Base-by-base conservation (phyloP, 2,888 invertebrate genomes). In the Pollenia griseotomentosa region DNA sequence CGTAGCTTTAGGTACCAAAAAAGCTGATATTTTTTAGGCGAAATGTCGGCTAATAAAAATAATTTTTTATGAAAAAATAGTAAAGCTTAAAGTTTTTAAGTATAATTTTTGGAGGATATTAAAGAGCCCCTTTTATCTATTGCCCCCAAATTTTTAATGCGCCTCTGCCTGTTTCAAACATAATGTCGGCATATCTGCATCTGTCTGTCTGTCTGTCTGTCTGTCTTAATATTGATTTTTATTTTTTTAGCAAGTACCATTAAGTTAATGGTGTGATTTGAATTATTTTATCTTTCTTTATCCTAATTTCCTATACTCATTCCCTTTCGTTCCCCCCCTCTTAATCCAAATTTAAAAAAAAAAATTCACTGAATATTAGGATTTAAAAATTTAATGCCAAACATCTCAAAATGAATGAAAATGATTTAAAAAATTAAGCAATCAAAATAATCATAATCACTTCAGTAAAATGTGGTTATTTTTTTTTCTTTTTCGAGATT, bases 371-470 rank as follows among this genome's bases (percentile, higher is more conserved):
- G 75, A 53, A 83, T 78, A 86, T 75, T 61, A 51, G 2, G 57
- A 73, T 65, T 65, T 46, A 65, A 73, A 65, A 33, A 33, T 81
- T 57, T 48, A 74, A 81, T 42, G 65, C 73, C 63, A 74, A 61
- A 63, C 44, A 59, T 12, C 6, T 33, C 33, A 63, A 75, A 42
- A 61, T 74, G 6, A 63, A 77, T 71, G 65, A 33, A 85, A 57
- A 85, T 63, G 63, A 53, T 14, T 44, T 5, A 65, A 71, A 59
- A 75, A 80, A 86, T 83, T 70, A 83, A 80, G 86, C 75, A 83
- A 86, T 86, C 86, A 83, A 86, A 86, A 83, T 83, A 86, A 86
- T 86, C 86, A 86, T 80, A 86, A 86, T 79, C 86, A 86, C 86
- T 86, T 86, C 80, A 86, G 65, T 86, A 66, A 86, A 83, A 86